Evolutionary conservation across 2,113 vertebrate species (phyloP), one percentile per base, ranked within the genome.

Genomic region (Corythornis vintsioides): DNA sequence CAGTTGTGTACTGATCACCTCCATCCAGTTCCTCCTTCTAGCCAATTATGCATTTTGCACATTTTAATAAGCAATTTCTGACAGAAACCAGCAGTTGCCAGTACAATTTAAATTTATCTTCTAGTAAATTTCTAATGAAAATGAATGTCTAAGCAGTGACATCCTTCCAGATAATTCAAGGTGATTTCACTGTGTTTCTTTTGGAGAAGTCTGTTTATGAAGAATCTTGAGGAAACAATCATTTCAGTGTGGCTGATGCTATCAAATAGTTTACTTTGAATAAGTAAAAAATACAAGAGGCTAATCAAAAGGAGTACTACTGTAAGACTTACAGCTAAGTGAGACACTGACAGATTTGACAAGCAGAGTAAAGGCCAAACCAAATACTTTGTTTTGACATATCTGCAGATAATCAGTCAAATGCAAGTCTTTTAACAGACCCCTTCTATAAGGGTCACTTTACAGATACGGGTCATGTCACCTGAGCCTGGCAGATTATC

Each of bases 381-480:
- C 64, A 56, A 83, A 87, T 74, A 60, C 55, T 84, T 87, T 78
- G 72, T 83, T 88, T 90, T 87, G 92, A 70, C 78, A 75, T 88
- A 74, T 56, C 19, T 80, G 79, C 43, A 71, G 83, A 70, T 89
- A 91, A 90, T 79, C 52, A 83, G 56, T 63, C 76, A 91, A 78
- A 88, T 86, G 87, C 61, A 82, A 67, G 70, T 83, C 78, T 93
- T 86, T 78, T 53, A 64, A 71, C 59, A 93, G 75, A 80, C 64
- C 59, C 66, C 42, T 91, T 90, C 85, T 59, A 3, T 83, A 74
- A 74, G 91, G 94, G 94, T 94, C 95, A 95, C 86, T 95, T 92
- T 93, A 95, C 78, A 69, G 91, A 82, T 90, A 90, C 9, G 5
- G 94, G 95, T 93, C 90, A 33, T 95, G 97, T 97, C 98, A 98